Base-by-base conservation (phyloP, 2,113 vertebrate species). In the Megatriorchis doriae region DNA sequence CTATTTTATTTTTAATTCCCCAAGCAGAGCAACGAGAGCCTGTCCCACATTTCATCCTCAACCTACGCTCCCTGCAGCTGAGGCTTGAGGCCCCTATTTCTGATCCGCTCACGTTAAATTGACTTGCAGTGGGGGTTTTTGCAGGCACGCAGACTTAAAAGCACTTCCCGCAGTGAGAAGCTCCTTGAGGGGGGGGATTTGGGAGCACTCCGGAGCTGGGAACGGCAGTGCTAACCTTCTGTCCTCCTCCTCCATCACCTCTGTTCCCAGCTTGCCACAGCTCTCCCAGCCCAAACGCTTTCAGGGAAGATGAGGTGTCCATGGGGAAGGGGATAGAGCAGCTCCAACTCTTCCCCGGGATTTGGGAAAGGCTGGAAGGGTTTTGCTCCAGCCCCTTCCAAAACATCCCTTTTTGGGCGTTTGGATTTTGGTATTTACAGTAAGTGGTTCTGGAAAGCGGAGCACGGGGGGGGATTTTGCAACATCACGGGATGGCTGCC, bases 281-380 rank as follows among this genome's bases (percentile, higher is more conserved):
- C 58, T 58, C 52, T 50, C 38, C 32, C 65, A 47, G 65, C 36
- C 18, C 45, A 27, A 13, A 45, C 3, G 14, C 23, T 40, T 58
- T 27, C 7, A 3, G 65, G 40, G 45, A 56, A 29, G n/a, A 36
- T 0, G 0, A 63, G 42, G 36, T 15, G 11, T 50, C 43, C 4
- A 0, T 22, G 23, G 45, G 52, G 43, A 48, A 48, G 11, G 42
- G 25, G 40, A 27, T 9, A 13, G 52, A 78, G 53, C 68, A 38
- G 59, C 59, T 65, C 5, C 0, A 29, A n/a, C 65, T 85, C 22
- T 79, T 70, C n/a, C 29, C 38, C 63, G 56, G 8, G 11, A 16
- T 72, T 85, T 10, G 13, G 34, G n/a, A 75, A 72, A 45, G 29
- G 27, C 77, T 81, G 77, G 47, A 27, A 71, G 26, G 11, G 50